These are phyloP conservation scores for Odontamblyopus rebecca DNA, from an alignment of 2,797 vertebrate genomes.

Conservation along the genomic window DNA sequence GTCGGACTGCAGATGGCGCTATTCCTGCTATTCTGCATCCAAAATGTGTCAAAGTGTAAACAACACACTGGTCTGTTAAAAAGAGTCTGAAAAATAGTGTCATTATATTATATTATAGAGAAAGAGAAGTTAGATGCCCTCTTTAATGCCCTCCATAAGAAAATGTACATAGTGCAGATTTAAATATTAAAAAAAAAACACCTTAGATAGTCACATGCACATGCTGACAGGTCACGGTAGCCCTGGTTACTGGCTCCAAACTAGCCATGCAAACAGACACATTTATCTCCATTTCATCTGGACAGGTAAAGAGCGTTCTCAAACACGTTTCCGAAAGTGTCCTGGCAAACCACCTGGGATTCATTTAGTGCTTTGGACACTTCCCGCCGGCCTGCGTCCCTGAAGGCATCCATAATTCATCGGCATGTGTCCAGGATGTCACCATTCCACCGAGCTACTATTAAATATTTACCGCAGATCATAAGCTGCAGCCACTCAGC, in stretches of 20 bases:
- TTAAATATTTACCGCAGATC: slow-evolving; percentile 80
- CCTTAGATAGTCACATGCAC: too few relatives aligned
- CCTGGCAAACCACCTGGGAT: slow-evolving; percentile 61
- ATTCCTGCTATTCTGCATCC: too few relatives aligned
- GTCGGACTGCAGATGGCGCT: too few relatives aligned
- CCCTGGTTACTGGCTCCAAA: background rate
- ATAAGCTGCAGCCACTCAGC: slow-evolving; percentile 66
- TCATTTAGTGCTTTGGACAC: slow-evolving; percentile 65
- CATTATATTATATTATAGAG: too few relatives aligned
- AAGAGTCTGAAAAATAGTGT: too few relatives aligned
- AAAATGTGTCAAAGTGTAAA: too few relatives aligned
- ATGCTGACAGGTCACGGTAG: background rate
- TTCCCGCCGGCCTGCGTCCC: slow-evolving; percentile 55
- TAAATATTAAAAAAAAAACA: background rate
- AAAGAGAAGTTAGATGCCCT: too few relatives aligned
- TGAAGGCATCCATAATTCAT: slow-evolving; percentile 79
- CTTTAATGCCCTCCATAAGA: too few relatives aligned
- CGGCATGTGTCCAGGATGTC: slow-evolving; percentile 69
- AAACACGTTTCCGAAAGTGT: slow-evolving; percentile 49
- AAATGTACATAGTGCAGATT: background rate
- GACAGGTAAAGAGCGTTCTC: slow-evolving; percentile 24
- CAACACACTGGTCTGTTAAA: too few relatives aligned
- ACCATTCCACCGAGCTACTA: slow-evolving; percentile 64
- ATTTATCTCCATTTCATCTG: slow-evolving; percentile 20
- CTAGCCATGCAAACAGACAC: slow-evolving; percentile 1